Percentiles rank a stretch among this genome's conserved stretches.
Evolutionary conservation across 2,888 invertebrate species (phyloP).

Genomic region (Seira sanloemensis): DNA sequence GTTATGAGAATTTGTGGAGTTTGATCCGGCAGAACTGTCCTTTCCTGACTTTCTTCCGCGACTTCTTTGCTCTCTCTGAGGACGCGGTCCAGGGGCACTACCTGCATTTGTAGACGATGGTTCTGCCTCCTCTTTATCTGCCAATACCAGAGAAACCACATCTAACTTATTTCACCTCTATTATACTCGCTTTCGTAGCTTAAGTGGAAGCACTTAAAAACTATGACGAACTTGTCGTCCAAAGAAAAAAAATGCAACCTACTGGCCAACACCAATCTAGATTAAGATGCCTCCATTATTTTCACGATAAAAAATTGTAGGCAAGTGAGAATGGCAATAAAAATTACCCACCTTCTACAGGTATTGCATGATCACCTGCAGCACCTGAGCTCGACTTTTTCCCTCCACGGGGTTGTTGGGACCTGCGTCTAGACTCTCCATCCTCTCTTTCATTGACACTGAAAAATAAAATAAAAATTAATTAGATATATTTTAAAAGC

Average conservation of each 20-base stretch:
- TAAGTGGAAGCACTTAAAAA: not conserved
- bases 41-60: conserved; percentile 67
- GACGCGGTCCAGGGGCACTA: conserved; percentile 63
- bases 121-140: conserved; percentile 70
- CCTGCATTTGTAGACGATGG: conserved; percentile 60
- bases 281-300: no score
- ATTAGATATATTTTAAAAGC: not conserved
- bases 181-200: not conserved
- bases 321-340: not conserved
- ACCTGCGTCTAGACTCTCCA: conserved; percentile 67
- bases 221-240: not conserved
- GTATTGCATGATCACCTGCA: conserved; percentile 67
- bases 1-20: conserved; percentile 68
- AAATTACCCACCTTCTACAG: conserved; percentile 67
- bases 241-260: not conserved
- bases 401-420: conserved; percentile 61
- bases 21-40: conserved; percentile 61
- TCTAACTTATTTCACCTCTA: conserved; percentile 30
- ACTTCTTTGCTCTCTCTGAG: conserved; percentile 69
- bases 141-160: conserved; percentile 55
- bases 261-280: no score
- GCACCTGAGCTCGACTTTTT: conserved; percentile 68
- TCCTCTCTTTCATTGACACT: conserved; percentile 64
- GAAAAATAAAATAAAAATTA: not conserved
- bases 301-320: not conserved